Percentiles rank a stretch among this genome's conserved stretches.
phyloP scores from a whole-genome alignment of 1,140 invertebrate genomes.

The Alviniconcha marisindica region DNA sequence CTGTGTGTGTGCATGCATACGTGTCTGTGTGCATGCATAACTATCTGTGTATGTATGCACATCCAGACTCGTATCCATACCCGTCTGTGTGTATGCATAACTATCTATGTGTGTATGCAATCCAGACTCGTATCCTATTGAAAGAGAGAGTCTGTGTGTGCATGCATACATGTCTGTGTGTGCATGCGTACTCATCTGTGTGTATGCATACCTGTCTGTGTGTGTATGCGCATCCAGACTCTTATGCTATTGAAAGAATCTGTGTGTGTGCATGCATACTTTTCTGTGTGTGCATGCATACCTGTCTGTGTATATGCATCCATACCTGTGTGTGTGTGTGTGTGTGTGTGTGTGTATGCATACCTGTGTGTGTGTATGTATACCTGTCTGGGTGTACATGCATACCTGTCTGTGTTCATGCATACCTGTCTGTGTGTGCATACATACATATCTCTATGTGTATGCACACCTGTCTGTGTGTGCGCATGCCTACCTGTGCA shows the following conservation, averaged over 20 bases:
- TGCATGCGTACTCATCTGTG: not conserved
- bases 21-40: too few species aligned
- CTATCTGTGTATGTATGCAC: not conserved
- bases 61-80: not conserved
- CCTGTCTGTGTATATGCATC: not conserved
- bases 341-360: not conserved
- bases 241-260: too few species aligned
- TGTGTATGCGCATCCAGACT: too few species aligned
- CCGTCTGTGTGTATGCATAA: too few species aligned
- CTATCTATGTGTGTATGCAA: constrained; percentile 1
- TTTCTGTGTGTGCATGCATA: not conserved
- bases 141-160: not conserved
- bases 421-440: constrained; percentile 1
- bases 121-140: too few species aligned
- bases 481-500: not conserved
- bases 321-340: not conserved
- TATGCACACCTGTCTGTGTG: not conserved
- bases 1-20: too few species aligned
- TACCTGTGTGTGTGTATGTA: not conserved
- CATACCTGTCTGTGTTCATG: not conserved
- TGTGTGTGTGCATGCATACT: not conserved
- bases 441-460: not conserved
- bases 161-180: not conserved
- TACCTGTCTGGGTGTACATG: not conserved
- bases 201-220: not conserved